Base-by-base conservation (phyloP, 2,113 vertebrate species). In the Ophiodon elongatus region DNA sequence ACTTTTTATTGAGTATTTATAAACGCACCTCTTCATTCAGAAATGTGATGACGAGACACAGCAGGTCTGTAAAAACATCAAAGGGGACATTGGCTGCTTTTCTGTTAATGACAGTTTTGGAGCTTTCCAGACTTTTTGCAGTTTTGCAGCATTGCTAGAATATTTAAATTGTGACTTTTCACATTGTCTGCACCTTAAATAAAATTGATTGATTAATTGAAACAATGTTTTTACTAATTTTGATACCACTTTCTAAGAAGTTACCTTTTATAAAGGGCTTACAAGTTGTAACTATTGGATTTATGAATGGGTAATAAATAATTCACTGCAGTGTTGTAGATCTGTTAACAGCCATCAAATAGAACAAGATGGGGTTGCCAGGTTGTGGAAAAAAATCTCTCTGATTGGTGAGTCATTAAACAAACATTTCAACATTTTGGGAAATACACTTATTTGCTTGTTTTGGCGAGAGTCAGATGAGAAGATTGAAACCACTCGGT, bases 21-120 rank as follows among this genome's bases (percentile, higher is more conserved):
- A 3, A 79, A 31, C 19, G 25, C 60, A 68, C 56, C 0, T 62
- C n/a, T 90, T 82, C 5, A 5, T 25, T 69, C 33, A 39, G 56
- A 76, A 79, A 82, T 77, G 37, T 29, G 29, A 69, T 45, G 54
- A 41, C 47, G 47, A 25, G 59, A 73, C 45, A 25, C 10, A 77
- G 33, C 39, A 63, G 25, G 33, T 35, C 29, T 14, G 4, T 17
- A 39, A 50, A 41, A 70, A 64, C 35, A 41, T 35, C 72, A 45
- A n/a, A 17, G 15, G 45, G 37, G 8, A 19, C 33, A 72, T 70
- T 70, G 64, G 17, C 57, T 33, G 13, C 6, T 25, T 67, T 60
- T 60, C 21, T 66, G 43, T 70, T 10, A 10, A 23, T 35, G 37
- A 9, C 37, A 56, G 19, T 68, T 73, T 57, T 73, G 21, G 39